Evolutionary conservation across 2,797 vertebrate genomes (phyloP).

Genomic region (Cottoperca gobio): DNA sequence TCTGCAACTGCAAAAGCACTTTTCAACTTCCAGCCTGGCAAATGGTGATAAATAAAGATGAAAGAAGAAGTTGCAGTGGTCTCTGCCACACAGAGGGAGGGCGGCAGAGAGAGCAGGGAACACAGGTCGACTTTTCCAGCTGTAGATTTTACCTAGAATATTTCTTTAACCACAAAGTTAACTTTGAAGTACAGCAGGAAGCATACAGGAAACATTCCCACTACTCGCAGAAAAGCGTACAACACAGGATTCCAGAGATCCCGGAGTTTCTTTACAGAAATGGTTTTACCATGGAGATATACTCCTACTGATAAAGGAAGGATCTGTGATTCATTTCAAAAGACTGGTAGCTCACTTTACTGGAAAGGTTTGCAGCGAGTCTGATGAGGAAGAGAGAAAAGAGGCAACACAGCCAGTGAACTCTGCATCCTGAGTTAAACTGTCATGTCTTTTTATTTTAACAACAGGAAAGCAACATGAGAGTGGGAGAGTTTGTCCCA

Average conservation of each 20-base stretch:
- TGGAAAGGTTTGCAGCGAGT: background rate
- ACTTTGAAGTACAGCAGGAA: conserved; percentile 60
- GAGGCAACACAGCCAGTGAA: conserved; percentile 30
- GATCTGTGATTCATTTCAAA: conserved; percentile 23
- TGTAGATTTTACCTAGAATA: conserved; percentile 55
- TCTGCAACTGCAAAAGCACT: conserved; percentile 12
- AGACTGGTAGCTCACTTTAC: conserved; percentile 22
- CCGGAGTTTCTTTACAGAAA: conserved; percentile 31
- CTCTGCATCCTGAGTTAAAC: conserved; percentile 57
- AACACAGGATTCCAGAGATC: conserved; percentile 4
- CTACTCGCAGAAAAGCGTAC: conserved; percentile 30
- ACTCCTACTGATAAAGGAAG: conserved; percentile 7
- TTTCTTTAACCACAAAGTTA: conserved; percentile 51
- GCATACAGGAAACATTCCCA: conserved; percentile 31
- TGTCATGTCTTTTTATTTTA: conserved; percentile 54
- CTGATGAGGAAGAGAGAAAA: conserved; percentile 17
- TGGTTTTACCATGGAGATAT: conserved; percentile 20
- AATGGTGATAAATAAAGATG: conserved; percentile 44
- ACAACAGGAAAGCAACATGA: conserved; percentile 66
- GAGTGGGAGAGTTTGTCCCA: conserved; percentile 46
- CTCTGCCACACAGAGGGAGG: conserved; percentile 46
- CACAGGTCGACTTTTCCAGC: conserved; percentile 57
- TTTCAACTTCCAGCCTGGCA: conserved; percentile 12
- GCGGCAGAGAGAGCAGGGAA: background rate
- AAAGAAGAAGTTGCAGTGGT: conserved; percentile 30